A percentile compares a stretch with the other conserved stretches of the same genome.
Evolutionary conservation across 2,113 vertebrate species (phyloP).

Genomic region (Mesocricetus auratus): DNA sequence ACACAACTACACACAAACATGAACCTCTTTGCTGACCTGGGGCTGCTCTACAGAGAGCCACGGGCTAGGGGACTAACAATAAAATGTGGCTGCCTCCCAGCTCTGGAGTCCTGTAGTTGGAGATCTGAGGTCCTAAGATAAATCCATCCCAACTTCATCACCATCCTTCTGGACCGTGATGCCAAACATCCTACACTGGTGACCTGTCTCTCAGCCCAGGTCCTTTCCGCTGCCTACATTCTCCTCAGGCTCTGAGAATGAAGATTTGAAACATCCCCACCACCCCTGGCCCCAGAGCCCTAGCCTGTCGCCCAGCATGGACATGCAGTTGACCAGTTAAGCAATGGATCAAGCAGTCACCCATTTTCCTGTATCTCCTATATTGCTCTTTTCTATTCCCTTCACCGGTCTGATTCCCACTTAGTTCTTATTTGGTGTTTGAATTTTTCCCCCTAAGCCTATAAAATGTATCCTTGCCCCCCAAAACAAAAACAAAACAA

Average conservation of each 20-base stretch:
- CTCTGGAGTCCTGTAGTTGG: not conserved
- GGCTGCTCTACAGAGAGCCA: too few relatives aligned
- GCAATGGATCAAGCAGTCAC: not conserved
- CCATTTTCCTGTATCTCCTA: too few relatives aligned
- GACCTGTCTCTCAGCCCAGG: not conserved
- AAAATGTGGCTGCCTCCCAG: too few relatives aligned
- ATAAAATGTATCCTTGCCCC: not conserved
- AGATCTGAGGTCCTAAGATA: not conserved
- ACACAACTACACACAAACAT: not conserved
- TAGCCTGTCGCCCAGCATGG: not conserved
- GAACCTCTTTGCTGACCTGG: not conserved
- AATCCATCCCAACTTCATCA: not conserved
- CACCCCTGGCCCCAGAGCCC: not conserved
- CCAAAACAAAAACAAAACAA: not conserved
- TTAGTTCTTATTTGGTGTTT: not conserved
- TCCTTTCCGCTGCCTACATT: not conserved
- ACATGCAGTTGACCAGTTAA: not conserved
- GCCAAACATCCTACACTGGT: rapidly evolving
- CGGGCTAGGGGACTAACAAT: too few relatives aligned
- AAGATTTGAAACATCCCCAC: not conserved
- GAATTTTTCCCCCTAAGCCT: not conserved
- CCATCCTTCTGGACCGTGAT: rapidly evolving
- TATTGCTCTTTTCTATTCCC: not conserved
- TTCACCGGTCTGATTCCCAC: not conserved
- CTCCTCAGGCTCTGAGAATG: not conserved